Evolutionary conservation across 2,113 vertebrate species (phyloP), one percentile per base, ranked within the genome.

Genomic region (Notiomystis cincta): DNA sequence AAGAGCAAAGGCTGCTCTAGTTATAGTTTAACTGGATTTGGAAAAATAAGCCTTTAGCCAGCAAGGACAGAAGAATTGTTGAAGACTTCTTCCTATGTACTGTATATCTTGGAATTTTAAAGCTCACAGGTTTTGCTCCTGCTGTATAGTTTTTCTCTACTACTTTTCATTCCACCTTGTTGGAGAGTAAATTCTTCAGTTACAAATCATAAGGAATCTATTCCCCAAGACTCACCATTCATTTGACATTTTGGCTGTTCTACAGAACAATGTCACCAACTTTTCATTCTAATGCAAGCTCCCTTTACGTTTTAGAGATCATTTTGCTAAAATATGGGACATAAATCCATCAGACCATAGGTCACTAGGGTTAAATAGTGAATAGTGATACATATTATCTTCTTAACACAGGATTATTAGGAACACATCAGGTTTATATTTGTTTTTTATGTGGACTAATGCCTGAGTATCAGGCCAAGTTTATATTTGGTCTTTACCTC

Each of bases 91-190:
- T 79, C 15, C 15, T 47, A 28, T 0, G 0, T 15, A 15, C 14
- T 33, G 5, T 10, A 54, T 27, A 50, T 2, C 24, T 48, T 31
- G 22, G 48, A 76, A 53, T 8, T 40, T 82, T 61, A 33, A 77
- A 66, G 6, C 10, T 71, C 1, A 1, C 4, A 0, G 6, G n/a
- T 72, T 65, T 69, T 57, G 4, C 27, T 70, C 2, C 11, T 81
- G 18, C 11, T 31, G 4, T 33, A 15, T 5, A 19, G 6, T 31
- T 85, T 79, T 71, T 37, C 18, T 57, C 53, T 27, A 24, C 19
- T 10, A 35, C 60, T 79, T 93, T 69, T 47, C 60, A 71, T 54
- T 84, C 11, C 9, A 31, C 51, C 58, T 71, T 4, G 24, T 17
- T 25, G 25, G 30, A 72, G 24, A 53, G 45, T 13, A 16, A 82